These are phyloP conservation scores for Drosophila birchii DNA, from an alignment of 2,888 invertebrate genomes.

Conservation along the genomic window DNA sequence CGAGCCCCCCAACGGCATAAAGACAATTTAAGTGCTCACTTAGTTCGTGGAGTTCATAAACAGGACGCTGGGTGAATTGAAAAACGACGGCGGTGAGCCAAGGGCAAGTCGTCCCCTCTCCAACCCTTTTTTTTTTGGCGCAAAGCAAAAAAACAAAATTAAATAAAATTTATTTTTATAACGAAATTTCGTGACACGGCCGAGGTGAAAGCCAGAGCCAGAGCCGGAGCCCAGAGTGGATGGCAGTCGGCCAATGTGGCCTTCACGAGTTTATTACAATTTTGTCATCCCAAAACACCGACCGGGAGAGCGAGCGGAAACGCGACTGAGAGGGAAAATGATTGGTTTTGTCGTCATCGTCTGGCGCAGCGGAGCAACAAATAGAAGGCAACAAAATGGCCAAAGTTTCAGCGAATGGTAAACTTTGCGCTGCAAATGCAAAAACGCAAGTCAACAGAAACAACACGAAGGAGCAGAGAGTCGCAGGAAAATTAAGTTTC, in stretches of 20 bases:
- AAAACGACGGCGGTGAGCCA: conserved; percentile 54
- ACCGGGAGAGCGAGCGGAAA: conserved; percentile 2
- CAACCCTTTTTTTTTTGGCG: conserved; percentile 3
- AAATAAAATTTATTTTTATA: conserved; percentile 63
- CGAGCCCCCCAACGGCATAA: conserved; percentile 62
- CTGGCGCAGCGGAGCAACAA: conserved; percentile 75
- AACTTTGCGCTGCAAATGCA: conserved; percentile 68
- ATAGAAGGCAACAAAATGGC: conserved; percentile 63
- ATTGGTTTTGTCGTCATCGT: conserved; percentile 63
- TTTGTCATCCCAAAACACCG: conserved; percentile 37
- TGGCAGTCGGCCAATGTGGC: conserved; percentile 67
- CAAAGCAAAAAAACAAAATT: conserved; percentile 3
- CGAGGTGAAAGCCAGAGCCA: conserved; percentile 56
- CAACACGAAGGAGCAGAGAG: conserved; percentile 16
- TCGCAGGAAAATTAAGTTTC: conserved; percentile 69
- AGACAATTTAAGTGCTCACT: conserved; percentile 67
- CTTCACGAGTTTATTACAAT: conserved; percentile 71
- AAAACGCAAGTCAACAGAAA: conserved; percentile 55
- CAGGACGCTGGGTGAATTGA: conserved; percentile 66
- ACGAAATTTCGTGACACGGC: conserved; percentile 79
- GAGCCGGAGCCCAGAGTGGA: conserved; percentile 40
- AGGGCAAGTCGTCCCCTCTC: conserved; percentile 1
- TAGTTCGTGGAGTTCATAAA: conserved; percentile 66
- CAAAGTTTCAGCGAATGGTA: conserved; percentile 64
- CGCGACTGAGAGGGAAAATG: conserved; percentile 50